Conservation (phyloP, 2,888 invertebrate genomes). For the Protula sp. region DNA sequence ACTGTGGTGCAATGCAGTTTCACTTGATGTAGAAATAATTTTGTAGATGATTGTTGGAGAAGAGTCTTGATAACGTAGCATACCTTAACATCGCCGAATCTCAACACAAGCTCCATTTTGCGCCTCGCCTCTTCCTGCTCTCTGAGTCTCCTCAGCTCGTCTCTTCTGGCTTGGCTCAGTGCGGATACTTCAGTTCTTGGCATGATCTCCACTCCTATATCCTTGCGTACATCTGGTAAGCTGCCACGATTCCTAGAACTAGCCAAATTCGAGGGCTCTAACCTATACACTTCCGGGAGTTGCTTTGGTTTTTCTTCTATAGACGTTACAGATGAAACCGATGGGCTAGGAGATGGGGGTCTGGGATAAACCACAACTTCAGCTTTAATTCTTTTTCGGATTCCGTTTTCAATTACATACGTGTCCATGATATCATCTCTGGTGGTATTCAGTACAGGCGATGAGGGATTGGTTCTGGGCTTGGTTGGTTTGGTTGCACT, state of each 20-base stretch:
- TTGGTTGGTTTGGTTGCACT: not conserved
- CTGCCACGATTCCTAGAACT: slow-evolving; percentile 64
- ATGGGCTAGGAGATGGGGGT: not conserved
- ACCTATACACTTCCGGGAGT: slow-evolving; percentile 66
- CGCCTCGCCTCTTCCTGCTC: slow-evolving; percentile 56
- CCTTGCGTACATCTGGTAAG: slow-evolving; percentile 72
- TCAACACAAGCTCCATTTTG: slow-evolving; percentile 49
- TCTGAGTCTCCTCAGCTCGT: slow-evolving; percentile 86
- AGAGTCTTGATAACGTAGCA: no score
- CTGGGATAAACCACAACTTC: slow-evolving; percentile 28
- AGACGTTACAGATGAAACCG: not conserved
- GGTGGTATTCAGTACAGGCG: no score
- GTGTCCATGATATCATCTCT: slow-evolving; percentile 40
- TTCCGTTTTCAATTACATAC: slow-evolving; percentile 51
- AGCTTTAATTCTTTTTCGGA: slow-evolving; percentile 46
- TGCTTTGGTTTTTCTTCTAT: slow-evolving; percentile 55
- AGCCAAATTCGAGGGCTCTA: slow-evolving; percentile 53
- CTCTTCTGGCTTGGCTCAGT: slow-evolving; percentile 86
- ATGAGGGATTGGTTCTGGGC: not conserved
- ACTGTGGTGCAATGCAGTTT: no score
- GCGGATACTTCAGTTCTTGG: slow-evolving; percentile 91
- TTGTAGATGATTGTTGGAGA: no score
- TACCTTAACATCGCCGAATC: slow-evolving; percentile 51
- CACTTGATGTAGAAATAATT: no score
- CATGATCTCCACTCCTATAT: slow-evolving; percentile 74